Conservation (phyloP, 2,113 vertebrate species). For the Climacteris rufus region DNA sequence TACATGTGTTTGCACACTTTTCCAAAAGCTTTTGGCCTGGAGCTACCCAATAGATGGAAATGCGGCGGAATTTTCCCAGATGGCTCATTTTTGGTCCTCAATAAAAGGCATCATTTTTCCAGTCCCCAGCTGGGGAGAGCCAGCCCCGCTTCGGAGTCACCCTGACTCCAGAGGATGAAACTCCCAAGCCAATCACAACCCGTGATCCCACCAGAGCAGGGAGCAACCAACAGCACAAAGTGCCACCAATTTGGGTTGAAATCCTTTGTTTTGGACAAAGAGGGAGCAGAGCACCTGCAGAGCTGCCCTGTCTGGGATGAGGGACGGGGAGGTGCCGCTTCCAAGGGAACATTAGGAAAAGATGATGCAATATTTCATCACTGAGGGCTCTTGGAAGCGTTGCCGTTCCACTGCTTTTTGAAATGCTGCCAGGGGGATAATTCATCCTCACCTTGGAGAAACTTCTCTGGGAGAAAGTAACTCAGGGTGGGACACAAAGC, state of each 20-base stretch:
- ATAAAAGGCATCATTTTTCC: neutral
- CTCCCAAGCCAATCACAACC: accelerated
- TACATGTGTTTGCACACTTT: neutral
- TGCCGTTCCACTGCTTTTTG: neutral
- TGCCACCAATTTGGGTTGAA: neutral
- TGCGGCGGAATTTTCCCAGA: neutral
- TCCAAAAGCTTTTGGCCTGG: neutral
- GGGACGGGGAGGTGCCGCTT: neutral
- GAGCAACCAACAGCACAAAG: accelerated
- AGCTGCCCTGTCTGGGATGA: accelerated
- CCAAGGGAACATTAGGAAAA: neutral
- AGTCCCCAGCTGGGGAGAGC: neutral
- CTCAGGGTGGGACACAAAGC: accelerated
- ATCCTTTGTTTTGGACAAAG: neutral
- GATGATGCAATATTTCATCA: neutral
- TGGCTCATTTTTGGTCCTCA: neutral
- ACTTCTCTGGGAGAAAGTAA: neutral
- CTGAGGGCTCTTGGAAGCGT: accelerated
- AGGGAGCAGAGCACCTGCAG: neutral
- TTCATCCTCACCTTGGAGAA: neutral
- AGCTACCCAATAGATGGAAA: neutral
- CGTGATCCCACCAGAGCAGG: accelerated
- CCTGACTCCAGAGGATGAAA: neutral
- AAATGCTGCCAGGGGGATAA: neutral
- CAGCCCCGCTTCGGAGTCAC: neutral